These are phyloP conservation scores for Engystomops pustulosus DNA, from an alignment of 2,113 vertebrate genomes.

Conservation along the genomic window DNA sequence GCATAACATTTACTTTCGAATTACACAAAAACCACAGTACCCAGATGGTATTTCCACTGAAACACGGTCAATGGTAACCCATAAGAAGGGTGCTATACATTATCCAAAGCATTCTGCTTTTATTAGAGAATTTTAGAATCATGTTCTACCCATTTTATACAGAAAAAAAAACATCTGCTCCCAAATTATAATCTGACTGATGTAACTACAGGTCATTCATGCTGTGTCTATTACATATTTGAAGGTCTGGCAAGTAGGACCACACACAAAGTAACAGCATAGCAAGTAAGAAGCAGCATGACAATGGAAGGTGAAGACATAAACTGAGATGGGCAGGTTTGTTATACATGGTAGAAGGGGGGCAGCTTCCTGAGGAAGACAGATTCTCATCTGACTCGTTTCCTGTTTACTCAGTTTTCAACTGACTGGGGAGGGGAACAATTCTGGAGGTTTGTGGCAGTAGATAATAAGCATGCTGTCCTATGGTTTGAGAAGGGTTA, in stretches of 20 bases:
- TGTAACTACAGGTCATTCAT: neutral
- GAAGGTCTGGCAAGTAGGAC: neutral
- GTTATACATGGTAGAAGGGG: neutral
- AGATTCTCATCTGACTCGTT: constrained; percentile 58
- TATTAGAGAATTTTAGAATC: too few species aligned
- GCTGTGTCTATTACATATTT: neutral
- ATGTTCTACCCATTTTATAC: too few species aligned
- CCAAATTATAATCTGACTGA: too few species aligned
- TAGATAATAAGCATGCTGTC: too few species aligned
- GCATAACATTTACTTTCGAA: too few species aligned
- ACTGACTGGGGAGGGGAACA: constrained; percentile 47
- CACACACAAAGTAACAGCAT: neutral
- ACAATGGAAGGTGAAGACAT: constrained; percentile 19
- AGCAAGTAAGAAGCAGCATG: accelerated
- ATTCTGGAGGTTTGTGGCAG: neutral
- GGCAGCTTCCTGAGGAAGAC: constrained; percentile 58
- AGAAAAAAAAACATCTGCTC: too few species aligned
- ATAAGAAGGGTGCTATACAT: too few species aligned
- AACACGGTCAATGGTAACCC: too few species aligned
- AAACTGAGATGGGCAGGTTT: constrained; percentile 22
- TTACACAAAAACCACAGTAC: too few species aligned
- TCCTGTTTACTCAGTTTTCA: constrained; percentile 59
- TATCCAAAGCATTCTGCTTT: too few species aligned
- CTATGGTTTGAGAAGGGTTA: neutral
- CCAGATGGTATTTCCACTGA: too few species aligned